Evolutionary conservation across 2,797 vertebrate genomes (phyloP), one percentile per base, ranked within the genome.

Genomic region (Sebastes kiyomatsui): DNA sequence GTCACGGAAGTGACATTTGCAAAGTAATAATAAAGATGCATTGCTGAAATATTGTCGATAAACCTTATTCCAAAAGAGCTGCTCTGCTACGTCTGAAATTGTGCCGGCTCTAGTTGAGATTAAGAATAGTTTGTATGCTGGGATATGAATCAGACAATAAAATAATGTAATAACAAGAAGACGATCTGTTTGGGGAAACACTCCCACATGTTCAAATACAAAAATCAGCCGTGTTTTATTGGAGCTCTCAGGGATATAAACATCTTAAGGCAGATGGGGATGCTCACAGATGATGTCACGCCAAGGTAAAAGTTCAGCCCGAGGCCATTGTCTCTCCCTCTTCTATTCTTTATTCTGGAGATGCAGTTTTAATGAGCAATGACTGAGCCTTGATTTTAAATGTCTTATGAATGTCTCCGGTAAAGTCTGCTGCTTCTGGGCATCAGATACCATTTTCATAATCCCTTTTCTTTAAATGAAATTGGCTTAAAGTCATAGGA

Each of bases 261-360:
- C 74, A 81, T 74, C 81, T 89, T 22, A 30, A 66, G 85, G 82
- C 80, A 3, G 65, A 64, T 0, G 11, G 33, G 30, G 54, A 46
- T 28, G 72, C 70, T 73, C 56, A 18, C 5, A 32, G 70, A 67
- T 61, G 77, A 88, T 85, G 82, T 85, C 79, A 88, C 61, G 6
- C 18, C 13, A 27, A 86, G 86, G 88, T 90, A 88, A 88, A 86
- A 60, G 90, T 89, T 93, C 84, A 89, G 67, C 84, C 83, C 1
- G 0, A 54, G 90, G 88, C 70, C 62, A 10, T 30, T 55, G 49
- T 72, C 73, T 77, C n/a, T 46, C 28, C 18, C 23, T 55, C 67
- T 73, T 79, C 62, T 61, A 2, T 33, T 58, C 55, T 86, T 77
- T 56, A 69, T 56, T 72, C 46, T 72, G n/a, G 25, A 30, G 11